Evolutionary conservation across 2,888 invertebrate species (phyloP), one percentile per base, ranked within the genome.

Genomic region (Ctena decussata): DNA sequence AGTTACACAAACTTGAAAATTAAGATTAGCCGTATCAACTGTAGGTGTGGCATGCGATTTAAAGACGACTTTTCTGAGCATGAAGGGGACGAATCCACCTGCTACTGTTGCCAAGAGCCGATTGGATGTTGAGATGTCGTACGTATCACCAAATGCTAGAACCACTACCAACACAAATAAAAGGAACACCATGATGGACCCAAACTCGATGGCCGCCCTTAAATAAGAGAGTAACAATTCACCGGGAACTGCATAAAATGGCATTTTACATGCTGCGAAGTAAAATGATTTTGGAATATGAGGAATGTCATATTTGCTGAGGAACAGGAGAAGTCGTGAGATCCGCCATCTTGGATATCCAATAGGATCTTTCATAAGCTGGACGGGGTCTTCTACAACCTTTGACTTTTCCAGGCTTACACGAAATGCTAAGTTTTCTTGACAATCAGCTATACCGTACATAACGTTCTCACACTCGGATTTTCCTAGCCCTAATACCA

Each of bases 341-440:
- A 93, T 90, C 39, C 87, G 53, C 93, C 93, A 94, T 44, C 90
- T 89, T 39, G 85, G 82, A n/a, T 80, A 53, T 27, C 80, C 72
- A 39, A 78, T 70, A 15, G 76, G 39, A 24, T 75, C 72, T 49
- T 46, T 69, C 24, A 77, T 21, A 12, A 74, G 46, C 30, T 74
- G 8, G 11, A 74, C 32, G 21, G 74, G 53, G 18, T 18, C 5
- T 74, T 46, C 21, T 27, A 53, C 30, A 1, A 37, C 53, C 2
- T 11, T 32, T 0, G 39, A 37, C 44, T 30, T 27, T 3, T 49
- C 53, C 11, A 32, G 49, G n/a, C 53, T 24, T 11, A 74, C 74
- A 39, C 49, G 44, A 27, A 74, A 74, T 24, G 74, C 74, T n/a
- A 53, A 39, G 53, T 74, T 74, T 37, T 74, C 53, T 37, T 74